Evolutionary conservation across 2,113 vertebrate genomes (phyloP), one percentile per base, ranked within the genome.

Genomic region (Oxyura jamaicensis): DNA sequence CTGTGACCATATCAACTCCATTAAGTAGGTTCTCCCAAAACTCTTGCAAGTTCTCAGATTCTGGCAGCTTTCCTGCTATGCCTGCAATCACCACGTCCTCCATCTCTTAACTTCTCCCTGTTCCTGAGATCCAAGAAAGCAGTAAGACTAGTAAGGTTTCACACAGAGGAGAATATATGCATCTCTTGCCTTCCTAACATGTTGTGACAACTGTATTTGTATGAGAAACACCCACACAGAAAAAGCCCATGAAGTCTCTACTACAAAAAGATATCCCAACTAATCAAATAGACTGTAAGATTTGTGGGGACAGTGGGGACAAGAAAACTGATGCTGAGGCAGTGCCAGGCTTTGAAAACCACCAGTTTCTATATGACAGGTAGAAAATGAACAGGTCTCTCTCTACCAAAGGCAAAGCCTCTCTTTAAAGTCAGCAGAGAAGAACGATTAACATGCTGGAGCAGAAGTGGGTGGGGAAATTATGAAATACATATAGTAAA

Each of bases 1-100:
- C 99, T 20, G 99, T 99, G 88, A 99, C 99, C 99, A 99, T 99
- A 97, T 99, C 99, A 82, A 99, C 98, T 28, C 99, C 98, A 60
- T 98, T 98, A 44, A 99, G 96, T 91, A 99, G 98, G 94, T 99
- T 99, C 60, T 98, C 98, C 99, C 99, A 99, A 97, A 99, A 99
- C 96, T 99, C 99, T 89, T 99, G 96, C 96, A 99, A 86, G 95
- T 99, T 99, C 66, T 98, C 97, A 0, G 99, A 99, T 96, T 99
- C 99, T 2, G 99, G 99, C 92, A 99, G 96, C 73, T 98, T 99
- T 83, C 99, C 99, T 4, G 99, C 98, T 93, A 99, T 99, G 77
- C 99, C 99, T 36, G 99, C 98, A 75, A 99, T 98, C 84, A 99
- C 99, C 19, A 99, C 98, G 55, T 99, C 99, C 83, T 99, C 99